Evolutionary conservation across 1,140 invertebrate species (phyloP).

Genomic region (Caenorhabditis remanei): DNA sequence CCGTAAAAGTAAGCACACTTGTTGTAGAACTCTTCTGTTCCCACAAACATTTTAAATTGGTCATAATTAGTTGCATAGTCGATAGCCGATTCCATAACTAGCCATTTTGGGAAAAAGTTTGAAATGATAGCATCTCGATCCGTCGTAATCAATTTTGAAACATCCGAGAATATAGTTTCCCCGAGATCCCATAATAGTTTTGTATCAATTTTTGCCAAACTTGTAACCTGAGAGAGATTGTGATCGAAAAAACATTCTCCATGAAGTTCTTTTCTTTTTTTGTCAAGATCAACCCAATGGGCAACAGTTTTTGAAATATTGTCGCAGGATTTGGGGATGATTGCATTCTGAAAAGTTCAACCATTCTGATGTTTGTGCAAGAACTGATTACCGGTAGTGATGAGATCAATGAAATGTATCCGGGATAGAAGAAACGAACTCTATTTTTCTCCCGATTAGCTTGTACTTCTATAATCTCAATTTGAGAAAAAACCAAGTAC

Average conservation of each 20-base stretch:
- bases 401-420: constrained; percentile 14
- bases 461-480: neutral
- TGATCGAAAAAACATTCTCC: constrained; percentile 14
- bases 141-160: neutral
- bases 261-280: constrained; percentile 10
- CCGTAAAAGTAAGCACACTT: constrained; percentile 25
- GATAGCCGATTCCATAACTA: constrained; percentile 11
- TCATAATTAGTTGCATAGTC: neutral
- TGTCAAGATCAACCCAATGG: constrained; percentile 3
- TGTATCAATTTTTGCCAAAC: neutral
- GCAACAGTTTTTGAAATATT: constrained; percentile 7
- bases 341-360: neutral
- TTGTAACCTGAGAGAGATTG: neutral
- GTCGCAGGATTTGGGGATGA: neutral
- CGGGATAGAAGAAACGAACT: neutral
- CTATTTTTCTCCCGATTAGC: constrained; percentile 5
- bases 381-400: neutral
- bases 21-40: neutral
- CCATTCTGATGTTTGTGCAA: too few relatives aligned
- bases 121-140: neutral
- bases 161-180: constrained; percentile 7
- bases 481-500: neutral
- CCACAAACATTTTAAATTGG: constrained; percentile 11
- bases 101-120: constrained; percentile 18
- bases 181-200: constrained; percentile 6